Conservation (phyloP, 2,888 invertebrate species). For the Philaethria dido region DNA sequence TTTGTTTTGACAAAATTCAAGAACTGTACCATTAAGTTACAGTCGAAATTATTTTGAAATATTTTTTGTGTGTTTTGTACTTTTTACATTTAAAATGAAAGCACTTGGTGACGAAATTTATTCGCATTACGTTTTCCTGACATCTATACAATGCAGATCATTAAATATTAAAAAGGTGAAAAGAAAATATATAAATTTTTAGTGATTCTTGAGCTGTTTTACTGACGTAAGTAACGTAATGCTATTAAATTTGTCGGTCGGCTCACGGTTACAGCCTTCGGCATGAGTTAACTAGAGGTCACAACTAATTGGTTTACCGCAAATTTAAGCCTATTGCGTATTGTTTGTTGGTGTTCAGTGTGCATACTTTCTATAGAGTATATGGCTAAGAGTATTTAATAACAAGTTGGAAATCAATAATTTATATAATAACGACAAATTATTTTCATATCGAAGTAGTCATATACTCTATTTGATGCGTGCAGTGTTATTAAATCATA, state of each 20-base stretch:
- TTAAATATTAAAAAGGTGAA: neutral
- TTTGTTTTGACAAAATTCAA: too few relatives aligned
- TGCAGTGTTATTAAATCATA: conserved; percentile 19
- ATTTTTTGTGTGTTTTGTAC: neutral
- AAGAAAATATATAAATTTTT: neutral
- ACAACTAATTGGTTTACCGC: conserved; percentile 64
- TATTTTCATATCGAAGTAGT: neutral
- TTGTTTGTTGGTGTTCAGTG: conserved; percentile 82
- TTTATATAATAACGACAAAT: too few relatives aligned
- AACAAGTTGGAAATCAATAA: conserved; percentile 28
- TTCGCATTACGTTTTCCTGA: conserved; percentile 44
- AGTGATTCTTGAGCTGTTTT: conserved; percentile 16
- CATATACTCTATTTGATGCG: conserved; percentile 13
- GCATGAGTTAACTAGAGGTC: conserved; percentile 68
- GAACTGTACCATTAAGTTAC: neutral
- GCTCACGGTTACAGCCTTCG: conserved; percentile 53
- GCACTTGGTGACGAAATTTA: conserved; percentile 60
- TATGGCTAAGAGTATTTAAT: conserved; percentile 46
- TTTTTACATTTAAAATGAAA: conserved; percentile 54
- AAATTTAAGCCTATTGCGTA: conserved; percentile 50
- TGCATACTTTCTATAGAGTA: conserved; percentile 57
- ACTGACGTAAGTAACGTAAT: conserved; percentile 35
- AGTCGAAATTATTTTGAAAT: neutral
- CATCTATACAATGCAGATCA: neutral
- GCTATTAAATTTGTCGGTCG: conserved; percentile 44